Base-by-base conservation (phyloP, 2,113 vertebrate species). In the Progne subis region DNA sequence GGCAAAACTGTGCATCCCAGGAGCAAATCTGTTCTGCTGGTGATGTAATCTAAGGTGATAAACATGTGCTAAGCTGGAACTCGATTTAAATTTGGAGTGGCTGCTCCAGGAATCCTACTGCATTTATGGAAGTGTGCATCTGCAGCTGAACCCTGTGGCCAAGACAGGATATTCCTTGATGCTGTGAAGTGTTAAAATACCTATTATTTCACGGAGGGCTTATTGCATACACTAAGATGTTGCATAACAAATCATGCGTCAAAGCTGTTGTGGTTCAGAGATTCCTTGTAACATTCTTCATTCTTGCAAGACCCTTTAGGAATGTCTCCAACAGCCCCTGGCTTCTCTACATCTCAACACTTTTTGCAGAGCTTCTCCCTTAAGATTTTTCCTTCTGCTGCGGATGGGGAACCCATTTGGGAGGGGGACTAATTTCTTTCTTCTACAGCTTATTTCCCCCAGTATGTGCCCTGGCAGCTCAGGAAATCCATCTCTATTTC, bases 41-140 rank as follows among this genome's bases (percentile, higher is more conserved):
- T 92, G 63, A 46, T 71, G 82, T 60, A 80, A 52, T 77, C 39
- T 50, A 59, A 94, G 88, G 90, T 96, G 89, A 97, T 90, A 94
- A 97, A 95, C 60, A 52, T 32, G 59, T 75, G 84, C 86, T 96
- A 85, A 95, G 78, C 69, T 80, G 76, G 56, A 80, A 63, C 44
- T 75, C 1, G 0, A 57, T 89, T 87, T 80, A 44, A 82, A 28
- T 68, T 88, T 67, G 47, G 69, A 76, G 88, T 86, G 53, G 12
- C 43, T 95, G 63, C 50, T 92, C 39, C 16, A 50, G 85, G 80
- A 95, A 90, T 53, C 49, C 64, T 77, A 39, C 55, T 90, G 71
- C 21, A 77, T 86, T 86, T n/a, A 24, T 3, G 12, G 5, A 9
- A 17, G 5, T 3, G 34, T 18, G 31, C 0, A 0, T 44, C 26